Evolutionary conservation across 2,113 vertebrate species (phyloP).

Genomic region (Cephalopterus ornatus): DNA sequence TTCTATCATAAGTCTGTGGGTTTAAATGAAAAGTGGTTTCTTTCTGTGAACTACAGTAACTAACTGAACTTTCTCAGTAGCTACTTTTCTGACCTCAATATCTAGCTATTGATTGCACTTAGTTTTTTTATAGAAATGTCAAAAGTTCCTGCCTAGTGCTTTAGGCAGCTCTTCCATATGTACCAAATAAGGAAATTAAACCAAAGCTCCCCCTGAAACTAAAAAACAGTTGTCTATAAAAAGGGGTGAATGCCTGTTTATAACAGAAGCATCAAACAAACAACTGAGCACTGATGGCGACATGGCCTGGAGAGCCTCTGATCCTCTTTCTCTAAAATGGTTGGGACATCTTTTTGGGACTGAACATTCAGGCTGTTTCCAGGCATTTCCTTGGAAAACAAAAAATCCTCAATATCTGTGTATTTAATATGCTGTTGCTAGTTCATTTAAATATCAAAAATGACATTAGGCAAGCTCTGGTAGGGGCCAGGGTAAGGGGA

Average conservation of each 20-base stretch:
- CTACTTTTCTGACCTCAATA: slow-evolving; percentile 37
- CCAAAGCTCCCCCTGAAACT: not conserved
- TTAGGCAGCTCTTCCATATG: not conserved
- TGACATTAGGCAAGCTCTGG: not conserved
- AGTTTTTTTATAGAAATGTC: slow-evolving; percentile 15
- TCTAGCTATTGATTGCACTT: slow-evolving; percentile 20
- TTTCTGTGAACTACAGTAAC: slow-evolving; percentile 20
- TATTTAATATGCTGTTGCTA: not conserved
- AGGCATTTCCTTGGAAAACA: not conserved
- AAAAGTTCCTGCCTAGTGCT: not conserved
- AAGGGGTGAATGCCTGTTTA: not conserved
- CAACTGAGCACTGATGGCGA: not conserved
- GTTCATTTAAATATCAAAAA: not conserved
- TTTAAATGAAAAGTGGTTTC: slow-evolving; percentile 27
- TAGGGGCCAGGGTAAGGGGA: not conserved
- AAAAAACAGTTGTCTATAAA: not conserved
- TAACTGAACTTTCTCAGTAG: not conserved
- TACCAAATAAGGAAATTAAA: not conserved
- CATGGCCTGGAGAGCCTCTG: not conserved
- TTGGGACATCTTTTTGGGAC: not conserved
- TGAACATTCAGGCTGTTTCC: not conserved
- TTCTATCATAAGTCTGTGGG: not conserved
- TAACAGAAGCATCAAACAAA: not conserved
- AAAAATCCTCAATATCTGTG: not conserved
- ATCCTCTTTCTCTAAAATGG: not conserved